These are phyloP conservation scores for Stenchaetothrips biformis DNA, from an alignment of 2,888 invertebrate species.

Conservation along the genomic window DNA sequence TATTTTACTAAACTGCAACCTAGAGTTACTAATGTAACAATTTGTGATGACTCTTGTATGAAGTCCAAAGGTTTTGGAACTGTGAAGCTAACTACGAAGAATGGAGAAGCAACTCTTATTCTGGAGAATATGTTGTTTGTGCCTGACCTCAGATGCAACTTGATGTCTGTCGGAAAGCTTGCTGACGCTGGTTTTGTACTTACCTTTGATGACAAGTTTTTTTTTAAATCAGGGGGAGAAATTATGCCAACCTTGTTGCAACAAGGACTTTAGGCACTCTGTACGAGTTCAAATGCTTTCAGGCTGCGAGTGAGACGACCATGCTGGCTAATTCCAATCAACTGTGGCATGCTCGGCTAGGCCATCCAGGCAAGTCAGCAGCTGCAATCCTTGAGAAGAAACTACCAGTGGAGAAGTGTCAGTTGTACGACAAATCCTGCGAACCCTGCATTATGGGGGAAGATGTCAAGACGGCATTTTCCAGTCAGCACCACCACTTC, in stretches of 20 bases:
- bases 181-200: background rate
- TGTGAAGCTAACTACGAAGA: no score
- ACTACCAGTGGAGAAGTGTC: background rate
- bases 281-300: background rate
- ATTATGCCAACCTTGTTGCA: no score
- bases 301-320: background rate
- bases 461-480: background rate
- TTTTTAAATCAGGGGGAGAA: background rate
- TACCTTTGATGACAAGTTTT: background rate
- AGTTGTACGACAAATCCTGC: background rate
- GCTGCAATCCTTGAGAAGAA: background rate
- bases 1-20: no score
- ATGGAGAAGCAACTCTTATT: no score
- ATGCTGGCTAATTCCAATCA: background rate
- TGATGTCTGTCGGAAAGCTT: background rate
- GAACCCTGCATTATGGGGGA: background rate
- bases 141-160: background rate
- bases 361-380: background rate
- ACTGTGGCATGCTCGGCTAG: background rate
- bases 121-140: background rate
- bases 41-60: no score
- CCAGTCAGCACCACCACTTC: background rate
- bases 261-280: no score
- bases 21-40: no score
- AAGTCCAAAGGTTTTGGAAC: no score